Evolutionary conservation across 2,113 vertebrate genomes (phyloP), one percentile per base, ranked within the genome.

Genomic region (Nibea coibor): DNA sequence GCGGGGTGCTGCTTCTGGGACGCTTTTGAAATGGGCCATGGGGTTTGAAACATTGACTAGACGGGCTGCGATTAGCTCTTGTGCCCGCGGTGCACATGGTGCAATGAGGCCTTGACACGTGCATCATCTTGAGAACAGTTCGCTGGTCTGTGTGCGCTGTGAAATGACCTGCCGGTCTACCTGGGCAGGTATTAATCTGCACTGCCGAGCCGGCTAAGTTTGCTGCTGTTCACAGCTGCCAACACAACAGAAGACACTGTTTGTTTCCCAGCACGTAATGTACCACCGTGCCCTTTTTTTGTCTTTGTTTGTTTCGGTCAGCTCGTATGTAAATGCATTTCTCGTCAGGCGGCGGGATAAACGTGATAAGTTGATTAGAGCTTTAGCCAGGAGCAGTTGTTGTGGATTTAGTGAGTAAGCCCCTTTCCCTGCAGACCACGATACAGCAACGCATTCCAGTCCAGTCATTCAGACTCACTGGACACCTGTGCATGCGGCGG

Each of bases 331-430:
- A 82, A 85, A 85, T 85, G 57, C 54, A 39, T 39, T 16, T 85
- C 87, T 72, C 17, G 11, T 78, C 17, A 39, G 61, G 75, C 72
- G 62, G 62, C 28, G 16, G 57, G 16, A 39, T 65, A 80, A 39
- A 39, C 71, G 72, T 87, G 56, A 80, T 63, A 63, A 78, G 82
- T 75, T 89, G 76, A 83, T 89, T 43, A 59, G 56, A 57, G 72
- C 71, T 82, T 82, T 28, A 64, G 57, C 65, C 65, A 59, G 71
- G 45, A 75, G 76, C 51, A 61, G 82, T 78, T 75, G 78, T 74
- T 83, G 80, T 85, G 75, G 83, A 83, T 78, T 86, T 87, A 72
- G 80, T 31, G 43, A 16, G 59, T 81, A 84, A 87, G 73, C 82
- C 72, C 54, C 61, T 77, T 71, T 76, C 84, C 68, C 84, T 66